These are phyloP conservation scores for Sebastes steindachneri DNA, from an alignment of 2,797 vertebrate genomes.

Conservation along the genomic window DNA sequence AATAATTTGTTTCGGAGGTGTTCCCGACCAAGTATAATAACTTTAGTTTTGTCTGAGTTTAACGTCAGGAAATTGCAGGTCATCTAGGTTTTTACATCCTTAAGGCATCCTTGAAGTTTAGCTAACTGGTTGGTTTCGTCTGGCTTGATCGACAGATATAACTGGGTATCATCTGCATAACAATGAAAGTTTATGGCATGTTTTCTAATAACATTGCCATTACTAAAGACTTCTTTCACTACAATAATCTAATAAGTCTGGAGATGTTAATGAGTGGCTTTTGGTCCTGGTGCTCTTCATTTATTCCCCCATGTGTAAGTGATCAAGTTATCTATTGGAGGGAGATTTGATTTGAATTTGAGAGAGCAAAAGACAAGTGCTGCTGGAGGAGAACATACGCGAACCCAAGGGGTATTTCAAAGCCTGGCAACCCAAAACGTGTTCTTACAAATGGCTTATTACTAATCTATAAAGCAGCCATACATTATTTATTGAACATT, in stretches of 20 bases:
- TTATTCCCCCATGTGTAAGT: not conserved
- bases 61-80: too few species aligned
- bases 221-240: not conserved
- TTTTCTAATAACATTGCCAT: too few species aligned
- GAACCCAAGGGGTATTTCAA: not conserved
- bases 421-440: not conserved
- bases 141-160: too few species aligned
- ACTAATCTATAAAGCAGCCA: not conserved
- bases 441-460: conserved; percentile 11
- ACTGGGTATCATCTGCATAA: too few species aligned
- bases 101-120: too few species aligned
- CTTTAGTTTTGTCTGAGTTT: too few species aligned
- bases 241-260: not conserved
- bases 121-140: too few species aligned
- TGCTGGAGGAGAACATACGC: not conserved
- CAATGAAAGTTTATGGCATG: too few species aligned
- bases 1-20: too few species aligned
- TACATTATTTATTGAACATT: conserved; percentile 10
- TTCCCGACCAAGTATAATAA: too few species aligned
- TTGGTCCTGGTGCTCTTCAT: not conserved
- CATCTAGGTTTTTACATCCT: too few species aligned
- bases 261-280: not conserved
- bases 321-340: not conserved
- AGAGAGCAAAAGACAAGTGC: not conserved
- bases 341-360: not conserved